Percentiles rank a stretch among this genome's conserved stretches.
phyloP scores from a whole-genome alignment of 1,140 invertebrate species.

The Wasmannia auropunctata region DNA sequence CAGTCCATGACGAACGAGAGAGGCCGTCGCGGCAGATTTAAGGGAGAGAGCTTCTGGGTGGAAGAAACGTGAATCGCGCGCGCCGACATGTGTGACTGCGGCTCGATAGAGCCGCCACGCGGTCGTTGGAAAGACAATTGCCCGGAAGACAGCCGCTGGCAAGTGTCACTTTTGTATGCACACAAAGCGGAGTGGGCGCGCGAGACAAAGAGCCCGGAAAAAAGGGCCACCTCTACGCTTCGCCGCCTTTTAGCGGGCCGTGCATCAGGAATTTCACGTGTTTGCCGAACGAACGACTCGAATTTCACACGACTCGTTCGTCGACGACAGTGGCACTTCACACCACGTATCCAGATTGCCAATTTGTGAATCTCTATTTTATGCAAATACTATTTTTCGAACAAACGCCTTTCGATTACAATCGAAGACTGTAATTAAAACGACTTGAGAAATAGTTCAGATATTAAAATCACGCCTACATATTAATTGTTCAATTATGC shows the following conservation, averaged over 20 bases:
- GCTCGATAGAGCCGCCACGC: constrained; percentile 31
- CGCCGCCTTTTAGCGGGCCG: neutral
- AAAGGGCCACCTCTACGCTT: constrained; percentile 32
- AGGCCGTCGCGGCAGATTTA: neutral
- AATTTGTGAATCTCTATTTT: constrained; percentile 10
- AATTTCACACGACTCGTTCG: neutral
- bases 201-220: constrained; percentile 44
- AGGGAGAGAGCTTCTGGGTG: neutral
- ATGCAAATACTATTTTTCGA: neutral
- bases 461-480: neutral
- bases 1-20: too few relatives aligned
- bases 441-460: neutral
- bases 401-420: neutral
- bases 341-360: neutral
- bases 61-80: neutral
- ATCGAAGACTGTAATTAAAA: neutral
- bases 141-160: constrained; percentile 66
- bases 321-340: neutral
- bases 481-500: neutral
- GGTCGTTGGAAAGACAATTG: constrained; percentile 66
- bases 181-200: constrained; percentile 59
- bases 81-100: neutral
- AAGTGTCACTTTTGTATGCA: constrained; percentile 68
- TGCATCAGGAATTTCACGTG: neutral
- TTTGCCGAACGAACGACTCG: neutral